Base-by-base conservation (phyloP, 2,113 vertebrate genomes). In the Scomber scombrus region DNA sequence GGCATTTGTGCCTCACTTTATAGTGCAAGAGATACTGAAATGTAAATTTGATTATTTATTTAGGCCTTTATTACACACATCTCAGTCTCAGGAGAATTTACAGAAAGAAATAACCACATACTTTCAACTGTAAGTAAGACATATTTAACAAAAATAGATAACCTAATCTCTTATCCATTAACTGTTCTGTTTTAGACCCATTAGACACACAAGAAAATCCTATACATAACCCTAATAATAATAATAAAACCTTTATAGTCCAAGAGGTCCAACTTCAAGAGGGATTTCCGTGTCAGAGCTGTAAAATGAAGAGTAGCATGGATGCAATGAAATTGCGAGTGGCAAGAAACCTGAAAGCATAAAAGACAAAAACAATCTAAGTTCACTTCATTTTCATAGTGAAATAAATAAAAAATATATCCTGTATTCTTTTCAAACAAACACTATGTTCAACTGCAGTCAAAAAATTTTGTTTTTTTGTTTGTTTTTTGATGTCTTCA, bases 401-500 rank as follows among this genome's bases (percentile, higher is more conserved):
- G 3, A 34, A 34, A 34, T 1, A 34, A 18, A 55, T 23, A 18
- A 3, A 52, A 23, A 54, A 54, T 40, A 29, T 23, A 56, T 52
- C 46, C 12, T 21, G 1, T 29, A 9, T 29, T 29, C 23, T 56
- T 63, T 55, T 43, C 14, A 58, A 50, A n/a, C 13, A 26, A 66
- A 61, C 47, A 34, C 19, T 18, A 5, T 12, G 26, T 71, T 40
- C 16, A 1, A 16, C 31, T 50, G 26, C 29, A 51, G 49, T 52
- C 16, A 14, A 50, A 55, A 61, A 26, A 2, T 26, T 55, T 58
- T 18, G 11, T 15, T n/a, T 50, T 50, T 11, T 9, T 4, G 10
- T 13, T 19, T 29, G 21, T 21, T 70, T 47, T 3, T n/a, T 26
- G 19, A 47, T 31, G 54, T 29, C 68, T 69, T 77, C 11, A 71